Evolutionary conservation across 2,113 vertebrate species (phyloP), one percentile per base, ranked within the genome.

Genomic region (Centropus unirufus): DNA sequence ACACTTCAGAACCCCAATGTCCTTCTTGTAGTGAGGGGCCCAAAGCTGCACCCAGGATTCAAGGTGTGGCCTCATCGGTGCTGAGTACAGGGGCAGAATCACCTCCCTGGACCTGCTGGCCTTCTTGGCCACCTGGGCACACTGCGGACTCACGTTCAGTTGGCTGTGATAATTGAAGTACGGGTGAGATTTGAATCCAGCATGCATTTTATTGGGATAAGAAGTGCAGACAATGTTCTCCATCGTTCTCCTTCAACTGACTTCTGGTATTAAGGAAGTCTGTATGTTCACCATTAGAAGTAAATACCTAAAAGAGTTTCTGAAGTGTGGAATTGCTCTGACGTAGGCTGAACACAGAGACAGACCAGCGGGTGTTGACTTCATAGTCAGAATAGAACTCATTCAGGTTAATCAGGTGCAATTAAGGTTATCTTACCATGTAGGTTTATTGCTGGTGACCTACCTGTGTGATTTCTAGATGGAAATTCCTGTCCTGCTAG

Each of bases 401-500:
- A 90, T 81, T 92, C 40, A 86, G 44, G 70, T 59, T 70, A 80
- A 74, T 83, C 55, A 70, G 76, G 76, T 90, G 39, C 64, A 93
- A 6, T 90, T 94, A 90, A 70, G 49, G 47, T 72, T 66, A 3
- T 42, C 61, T 82, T 72, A 63, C 61, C 77, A 8, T 12, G 2
- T 13, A 70, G 55, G 29, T 77, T 3, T 86, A 14, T 34, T 74
- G 67, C 63, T 87, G 51, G 52, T 76, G 81, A 68, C 26, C 63
- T 91, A 2, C 59, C 70, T 52, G 32, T 0, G 8, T 83, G 29
- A 62, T 59, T 74, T 61, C 51, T 69, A 20, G 23, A 32, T 90
- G 42, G 42, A 73, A 88, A 55, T 80, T 92, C 36, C 9, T 7
- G 63, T 74, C 62, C 52, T 93, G 14, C 13, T 55, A 34, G 68